Evolutionary conservation across 2,797 vertebrate genomes (phyloP).

Genomic region (Pelodytes ibericus): DNA sequence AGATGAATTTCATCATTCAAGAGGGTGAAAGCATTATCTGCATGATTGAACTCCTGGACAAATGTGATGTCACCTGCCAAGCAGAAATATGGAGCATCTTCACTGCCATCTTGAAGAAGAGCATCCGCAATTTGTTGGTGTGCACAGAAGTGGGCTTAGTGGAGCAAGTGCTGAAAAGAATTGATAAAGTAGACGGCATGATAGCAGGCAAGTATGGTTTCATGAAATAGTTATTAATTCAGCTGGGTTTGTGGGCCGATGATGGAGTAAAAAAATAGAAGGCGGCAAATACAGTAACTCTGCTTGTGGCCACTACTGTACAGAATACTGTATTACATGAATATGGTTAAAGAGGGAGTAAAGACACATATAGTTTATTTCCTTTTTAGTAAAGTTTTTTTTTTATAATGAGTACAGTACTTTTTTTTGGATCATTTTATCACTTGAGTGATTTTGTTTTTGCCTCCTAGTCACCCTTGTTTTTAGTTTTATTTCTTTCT

Average conservation of each 20-base stretch:
- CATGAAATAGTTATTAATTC: too few relatives aligned
- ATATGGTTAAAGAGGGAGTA: too few relatives aligned
- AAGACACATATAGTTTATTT: too few relatives aligned
- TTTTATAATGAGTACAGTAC: too few relatives aligned
- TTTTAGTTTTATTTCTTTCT: background rate
- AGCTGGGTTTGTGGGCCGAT: too few relatives aligned
- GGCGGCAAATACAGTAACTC: too few relatives aligned
- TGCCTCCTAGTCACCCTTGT: background rate
- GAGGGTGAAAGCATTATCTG: conserved; percentile 90
- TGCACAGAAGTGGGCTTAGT: conserved; percentile 92
- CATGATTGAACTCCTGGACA: conserved; percentile 94
- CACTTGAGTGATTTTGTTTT: too few relatives aligned
- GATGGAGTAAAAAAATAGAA: too few relatives aligned
- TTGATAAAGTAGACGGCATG: conserved; percentile 87
- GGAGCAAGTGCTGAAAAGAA: conserved; percentile 83
- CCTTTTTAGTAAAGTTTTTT: too few relatives aligned
- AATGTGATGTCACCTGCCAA: conserved; percentile 91
- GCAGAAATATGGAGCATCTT: conserved; percentile 99
- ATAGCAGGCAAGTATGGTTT: conserved; percentile 85
- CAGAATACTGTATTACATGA: too few relatives aligned
- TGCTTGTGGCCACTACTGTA: too few relatives aligned
- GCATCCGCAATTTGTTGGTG: conserved; percentile 90
- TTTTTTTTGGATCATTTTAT: too few relatives aligned
- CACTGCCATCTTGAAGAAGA: conserved; percentile 95
- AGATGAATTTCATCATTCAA: conserved; percentile 99